Evolutionary conservation across 2,797 vertebrate genomes (phyloP), one percentile per base, ranked within the genome.

Genomic region (Sebastes kiyomatsui): DNA sequence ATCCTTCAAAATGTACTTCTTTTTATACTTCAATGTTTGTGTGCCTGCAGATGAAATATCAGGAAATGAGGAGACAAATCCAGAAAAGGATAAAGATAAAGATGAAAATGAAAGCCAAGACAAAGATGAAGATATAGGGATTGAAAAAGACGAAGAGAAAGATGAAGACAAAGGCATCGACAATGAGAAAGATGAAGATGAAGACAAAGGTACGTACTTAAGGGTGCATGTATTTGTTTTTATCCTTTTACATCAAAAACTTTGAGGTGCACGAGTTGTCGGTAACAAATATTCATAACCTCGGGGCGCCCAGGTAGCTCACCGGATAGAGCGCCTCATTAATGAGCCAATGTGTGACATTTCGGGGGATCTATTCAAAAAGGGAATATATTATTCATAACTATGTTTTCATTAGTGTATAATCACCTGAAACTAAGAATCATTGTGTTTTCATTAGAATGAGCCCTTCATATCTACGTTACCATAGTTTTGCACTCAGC

Each of bases 21-120:
- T 82, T 75, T 59, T 70, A 64, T 68, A 13, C 86, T 84, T 78
- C 52, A 11, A 32, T 73, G 60, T 83, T 67, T 81, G 49, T 81
- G 16, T 66, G 20, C 56, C 64, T 69, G 25, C 75, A 94, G 94
- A 90, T 18, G 90, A 89, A 38, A 87, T 82, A 75, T 60, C 68
- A 23, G 82, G 38, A 74, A 77, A 72, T 2, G 72, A 83, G 62
- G 90, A 90, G 55, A 32, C 55, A 22, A 83, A 67, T 49, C 75
- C 86, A 86, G 87, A 83, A 12, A 77, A 88, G 30, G 23, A 67
- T 16, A 38, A 58, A 3, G 77, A 82, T 62, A 38, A 58, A 3
- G 77, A 82, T 64, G 80, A 83, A 56, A 75, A 79, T 16, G 82
- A 90, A 77, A 78, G 69, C 55, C 82, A 79, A 71, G 88, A 82